phyloP scores from a whole-genome alignment of 2,113 vertebrate species.

The Podocnemis expansa region DNA sequence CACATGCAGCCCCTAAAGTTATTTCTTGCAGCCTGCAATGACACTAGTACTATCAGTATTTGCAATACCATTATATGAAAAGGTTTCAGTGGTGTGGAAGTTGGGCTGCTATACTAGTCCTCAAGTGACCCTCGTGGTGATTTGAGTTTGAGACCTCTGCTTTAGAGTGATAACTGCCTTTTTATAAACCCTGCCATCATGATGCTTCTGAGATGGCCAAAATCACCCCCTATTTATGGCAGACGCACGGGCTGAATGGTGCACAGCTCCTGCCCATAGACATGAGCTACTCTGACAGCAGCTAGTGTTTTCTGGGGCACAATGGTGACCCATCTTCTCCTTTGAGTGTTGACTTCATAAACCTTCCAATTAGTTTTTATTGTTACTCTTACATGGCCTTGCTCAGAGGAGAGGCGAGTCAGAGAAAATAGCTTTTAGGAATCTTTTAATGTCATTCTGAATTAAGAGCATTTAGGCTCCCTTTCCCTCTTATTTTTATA shows the following conservation, averaged over 20 bases:
- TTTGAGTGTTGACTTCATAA: neutral
- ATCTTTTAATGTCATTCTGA: neutral
- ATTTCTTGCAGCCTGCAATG: too few species aligned
- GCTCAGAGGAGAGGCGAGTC: neutral
- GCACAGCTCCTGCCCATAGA: neutral
- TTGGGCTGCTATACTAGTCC: too few species aligned
- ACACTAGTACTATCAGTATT: too few species aligned
- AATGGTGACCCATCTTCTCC: neutral
- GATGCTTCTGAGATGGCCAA: neutral
- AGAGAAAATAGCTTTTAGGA: neutral
- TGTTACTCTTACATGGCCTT: neutral
- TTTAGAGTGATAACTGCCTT: neutral
- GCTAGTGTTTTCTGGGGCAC: neutral
- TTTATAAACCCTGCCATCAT: neutral
- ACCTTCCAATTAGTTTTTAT: accelerated
- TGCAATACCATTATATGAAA: too few species aligned
- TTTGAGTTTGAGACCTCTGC: too few species aligned
- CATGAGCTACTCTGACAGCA: neutral
- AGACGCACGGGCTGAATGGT: neutral
- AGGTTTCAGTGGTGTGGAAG: too few species aligned
- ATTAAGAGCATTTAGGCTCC: neutral
- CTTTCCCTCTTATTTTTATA: neutral
- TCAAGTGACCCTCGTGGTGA: too few species aligned
- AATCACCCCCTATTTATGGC: accelerated
- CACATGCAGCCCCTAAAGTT: too few species aligned